Conservation (phyloP, 1,140 invertebrate genomes). For the Zaprionus davidi region DNA sequence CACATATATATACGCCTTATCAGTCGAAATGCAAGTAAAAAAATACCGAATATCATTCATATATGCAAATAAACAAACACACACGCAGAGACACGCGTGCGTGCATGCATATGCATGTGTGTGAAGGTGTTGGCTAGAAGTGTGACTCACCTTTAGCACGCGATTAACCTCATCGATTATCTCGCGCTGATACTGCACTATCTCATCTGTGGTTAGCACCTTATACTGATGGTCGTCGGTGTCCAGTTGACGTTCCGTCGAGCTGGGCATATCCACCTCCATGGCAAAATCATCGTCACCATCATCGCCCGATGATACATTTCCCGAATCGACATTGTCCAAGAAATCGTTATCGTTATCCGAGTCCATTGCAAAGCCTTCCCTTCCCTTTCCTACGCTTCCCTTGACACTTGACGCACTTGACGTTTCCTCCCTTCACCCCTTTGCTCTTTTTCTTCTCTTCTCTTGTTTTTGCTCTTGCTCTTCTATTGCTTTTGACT, state of each 20-base stretch:
- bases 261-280: slow-evolving; percentile 91
- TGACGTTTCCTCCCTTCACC: neutral
- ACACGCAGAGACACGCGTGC: neutral
- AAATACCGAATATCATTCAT: slow-evolving; percentile 16
- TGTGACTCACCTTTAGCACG: slow-evolving; percentile 90
- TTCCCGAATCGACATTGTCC: slow-evolving; percentile 95
- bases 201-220: slow-evolving; percentile 97
- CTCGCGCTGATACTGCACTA: slow-evolving; percentile 98
- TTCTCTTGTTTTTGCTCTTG: slow-evolving; percentile 23
- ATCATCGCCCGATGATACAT: slow-evolving; percentile 95
- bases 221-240: slow-evolving; percentile 96
- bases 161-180: slow-evolving; percentile 97
- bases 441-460: neutral
- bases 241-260: slow-evolving; percentile 89
- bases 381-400: neutral
- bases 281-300: slow-evolving; percentile 94
- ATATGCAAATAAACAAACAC: slow-evolving; percentile 12
- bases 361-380: slow-evolving; percentile 89
- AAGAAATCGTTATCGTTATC: slow-evolving; percentile 91
- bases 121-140: neutral
- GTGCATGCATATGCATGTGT: neutral
- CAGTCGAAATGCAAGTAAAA: too few species aligned
- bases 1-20: too few species aligned
- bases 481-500: slow-evolving; percentile 12
- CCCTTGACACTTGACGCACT: neutral